Base-by-base conservation (phyloP, 2,113 vertebrate species). In the Oreochromis aureus region DNA sequence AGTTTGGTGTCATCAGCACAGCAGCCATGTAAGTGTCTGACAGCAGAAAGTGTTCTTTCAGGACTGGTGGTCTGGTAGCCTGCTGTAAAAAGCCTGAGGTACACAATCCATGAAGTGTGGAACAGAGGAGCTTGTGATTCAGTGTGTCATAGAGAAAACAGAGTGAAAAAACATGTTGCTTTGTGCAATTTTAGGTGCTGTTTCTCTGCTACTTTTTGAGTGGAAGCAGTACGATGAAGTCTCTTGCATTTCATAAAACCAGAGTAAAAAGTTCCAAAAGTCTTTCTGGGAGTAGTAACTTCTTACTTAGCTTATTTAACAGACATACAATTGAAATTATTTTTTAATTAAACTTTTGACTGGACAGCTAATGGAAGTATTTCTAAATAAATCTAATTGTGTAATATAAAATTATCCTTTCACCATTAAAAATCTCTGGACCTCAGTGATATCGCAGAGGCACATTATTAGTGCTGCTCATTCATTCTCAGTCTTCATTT, bases 281-380 rank as follows among this genome's bases (percentile, higher is more conserved):
- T 78, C 22, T 46, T 73, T 73, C 41, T 46, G 8, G 0, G 22
- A 71, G 7, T n/a, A 71, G 13, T 11, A 46, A 27, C 15, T 30
- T 48, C 69, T 73, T 10, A 16, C 7, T 44, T 46, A 46, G 15
- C 22, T 46, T 66, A 69, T 39, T 69, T 69, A 48, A 46, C 41
- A 73, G 69, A 16, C 44, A 51, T 4, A 30, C 24, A 30, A 78
- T 0, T 30, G 4, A 48, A 3, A 73, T 0, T 1, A 1, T 0
- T 5, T 12, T 36, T 66, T 36, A 5, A 76, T 76, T 7, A 7
- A 30, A 78, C 27, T 6, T 51, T 51, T 78, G 16, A 27, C 15
- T 1, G 44, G 24, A 48, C 22, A 30, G 15, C 18, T 76, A 48
- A 7, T 48, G 15, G 24, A 76, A 30, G 9, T 76, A 48, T 76